Conservation (phyloP, 2,888 invertebrate genomes). For the Disparrhopalites patrizii region DNA sequence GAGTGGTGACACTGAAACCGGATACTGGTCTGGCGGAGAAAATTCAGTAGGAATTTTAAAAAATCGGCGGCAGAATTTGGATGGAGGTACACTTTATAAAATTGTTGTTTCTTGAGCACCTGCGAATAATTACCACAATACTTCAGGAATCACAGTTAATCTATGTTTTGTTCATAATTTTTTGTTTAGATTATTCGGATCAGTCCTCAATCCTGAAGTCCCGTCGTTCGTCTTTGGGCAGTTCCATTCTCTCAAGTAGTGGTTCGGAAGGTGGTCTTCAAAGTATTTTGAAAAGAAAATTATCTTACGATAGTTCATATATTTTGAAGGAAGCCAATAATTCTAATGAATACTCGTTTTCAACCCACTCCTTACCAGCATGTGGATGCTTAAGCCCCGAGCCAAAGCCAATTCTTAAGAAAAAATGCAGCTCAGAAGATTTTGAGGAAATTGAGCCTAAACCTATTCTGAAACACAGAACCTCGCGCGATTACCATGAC, state of each 20-base stretch:
- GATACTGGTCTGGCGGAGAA: constrained; percentile 37
- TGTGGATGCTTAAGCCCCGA: constrained; percentile 39
- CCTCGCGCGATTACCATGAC: constrained; percentile 22
- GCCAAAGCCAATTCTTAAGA: constrained; percentile 44
- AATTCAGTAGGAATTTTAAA: constrained; percentile 26
- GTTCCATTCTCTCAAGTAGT: constrained; percentile 20
- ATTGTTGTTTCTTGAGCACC: neutral
- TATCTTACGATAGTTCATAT: constrained; percentile 34
- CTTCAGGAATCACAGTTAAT: neutral
- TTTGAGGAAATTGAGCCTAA: constrained; percentile 44
- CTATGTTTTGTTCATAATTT: neutral
- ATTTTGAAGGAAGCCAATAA: constrained; percentile 27
- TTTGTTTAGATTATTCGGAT: constrained; percentile 22
- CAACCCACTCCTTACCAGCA: constrained; percentile 34
- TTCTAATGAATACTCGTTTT: constrained; percentile 33
- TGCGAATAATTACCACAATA: neutral
- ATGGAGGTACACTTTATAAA: constrained; percentile 13
- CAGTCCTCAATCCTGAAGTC: constrained; percentile 34
- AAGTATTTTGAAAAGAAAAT: constrained; percentile 36
- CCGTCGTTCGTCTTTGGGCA: constrained; percentile 34
- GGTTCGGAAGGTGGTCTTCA: constrained; percentile 34
- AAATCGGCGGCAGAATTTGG: constrained; percentile 13
- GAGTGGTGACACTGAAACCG: constrained; percentile 36
- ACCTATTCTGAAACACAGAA: constrained; percentile 42
- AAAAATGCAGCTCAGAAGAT: constrained; percentile 45